Conservation (phyloP, 1,140 invertebrate genomes). For the Neodiprion pinetum region DNA sequence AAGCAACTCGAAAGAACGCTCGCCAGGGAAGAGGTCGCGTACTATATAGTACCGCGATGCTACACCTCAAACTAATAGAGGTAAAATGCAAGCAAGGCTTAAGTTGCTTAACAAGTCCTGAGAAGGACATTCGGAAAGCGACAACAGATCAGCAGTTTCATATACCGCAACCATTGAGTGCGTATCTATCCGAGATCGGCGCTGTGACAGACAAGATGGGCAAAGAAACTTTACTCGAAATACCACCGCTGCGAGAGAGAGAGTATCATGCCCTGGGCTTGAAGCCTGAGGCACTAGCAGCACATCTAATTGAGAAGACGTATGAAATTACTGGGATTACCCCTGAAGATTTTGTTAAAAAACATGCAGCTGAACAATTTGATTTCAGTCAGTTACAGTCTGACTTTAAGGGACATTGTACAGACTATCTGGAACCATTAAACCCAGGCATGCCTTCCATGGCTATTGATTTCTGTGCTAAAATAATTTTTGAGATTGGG, state of each 20-base stretch:
- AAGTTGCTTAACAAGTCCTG: slow-evolving; percentile 21
- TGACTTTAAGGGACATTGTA: too few species aligned
- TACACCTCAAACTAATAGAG: slow-evolving; percentile 25
- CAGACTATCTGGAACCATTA: slow-evolving; percentile 19
- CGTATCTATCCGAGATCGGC: slow-evolving; percentile 31
- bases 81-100: slow-evolving; percentile 33
- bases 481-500: too few species aligned
- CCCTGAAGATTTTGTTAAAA: too few species aligned
- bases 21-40: slow-evolving; percentile 22
- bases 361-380: too few species aligned
- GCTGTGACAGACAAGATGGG: slow-evolving; percentile 33
- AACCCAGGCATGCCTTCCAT: too few species aligned
- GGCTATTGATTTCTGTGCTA: too few species aligned
- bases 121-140: slow-evolving; percentile 19
- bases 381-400: too few species aligned
- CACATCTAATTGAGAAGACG: too few species aligned
- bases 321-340: too few species aligned
- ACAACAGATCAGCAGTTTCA: slow-evolving; percentile 30
- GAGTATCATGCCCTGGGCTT: too few species aligned
- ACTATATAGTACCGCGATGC: slow-evolving; percentile 29
- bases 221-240: slow-evolving; percentile 8
- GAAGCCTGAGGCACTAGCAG: too few species aligned
- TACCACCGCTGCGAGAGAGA: too few species aligned
- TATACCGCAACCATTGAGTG: slow-evolving; percentile 34
- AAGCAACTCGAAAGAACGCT: slow-evolving; percentile 26